These are phyloP conservation scores for Thripadectes ignobilis DNA, from an alignment of 2,797 vertebrate species.

Conservation along the genomic window DNA sequence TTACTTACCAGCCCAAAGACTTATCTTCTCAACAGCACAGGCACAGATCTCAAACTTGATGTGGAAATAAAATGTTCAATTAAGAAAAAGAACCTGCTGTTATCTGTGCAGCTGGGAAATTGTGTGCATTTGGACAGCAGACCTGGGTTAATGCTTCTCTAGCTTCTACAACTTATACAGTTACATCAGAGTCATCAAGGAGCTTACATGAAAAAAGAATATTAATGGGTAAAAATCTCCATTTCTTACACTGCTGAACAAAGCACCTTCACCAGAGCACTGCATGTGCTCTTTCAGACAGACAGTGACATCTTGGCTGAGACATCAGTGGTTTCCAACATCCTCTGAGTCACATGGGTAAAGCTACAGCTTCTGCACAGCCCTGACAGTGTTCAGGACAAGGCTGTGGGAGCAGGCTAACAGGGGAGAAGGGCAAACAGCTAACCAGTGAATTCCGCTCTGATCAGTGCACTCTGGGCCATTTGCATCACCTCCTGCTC, in stretches of 20 bases:
- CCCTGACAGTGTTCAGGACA: background rate
- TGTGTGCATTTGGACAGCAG: background rate
- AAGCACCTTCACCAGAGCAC: background rate
- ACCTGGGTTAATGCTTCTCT: background rate
- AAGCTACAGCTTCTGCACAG: background rate
- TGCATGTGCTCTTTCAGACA: background rate
- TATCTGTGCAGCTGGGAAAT: background rate
- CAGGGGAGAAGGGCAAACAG: slow-evolving; percentile 1
- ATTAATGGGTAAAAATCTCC: background rate
- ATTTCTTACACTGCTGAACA: background rate
- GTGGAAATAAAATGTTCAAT: background rate
- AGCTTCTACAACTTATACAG: background rate
- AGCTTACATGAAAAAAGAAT: background rate
- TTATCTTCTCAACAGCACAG: background rate
- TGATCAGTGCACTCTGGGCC: background rate
- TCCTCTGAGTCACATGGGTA: slow-evolving; percentile 40
- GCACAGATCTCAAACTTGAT: background rate
- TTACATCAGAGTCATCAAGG: background rate
- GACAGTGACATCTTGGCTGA: background rate
- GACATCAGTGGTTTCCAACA: background rate
- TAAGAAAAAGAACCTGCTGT: background rate
- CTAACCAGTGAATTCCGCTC: slow-evolving; percentile 37
- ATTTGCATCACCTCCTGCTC: background rate
- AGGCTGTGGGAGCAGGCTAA: slow-evolving; percentile 14
- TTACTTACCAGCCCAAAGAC: background rate